Evolutionary conservation across 2,797 vertebrate species (phyloP).

Genomic region (Sebastes aleutianus): DNA sequence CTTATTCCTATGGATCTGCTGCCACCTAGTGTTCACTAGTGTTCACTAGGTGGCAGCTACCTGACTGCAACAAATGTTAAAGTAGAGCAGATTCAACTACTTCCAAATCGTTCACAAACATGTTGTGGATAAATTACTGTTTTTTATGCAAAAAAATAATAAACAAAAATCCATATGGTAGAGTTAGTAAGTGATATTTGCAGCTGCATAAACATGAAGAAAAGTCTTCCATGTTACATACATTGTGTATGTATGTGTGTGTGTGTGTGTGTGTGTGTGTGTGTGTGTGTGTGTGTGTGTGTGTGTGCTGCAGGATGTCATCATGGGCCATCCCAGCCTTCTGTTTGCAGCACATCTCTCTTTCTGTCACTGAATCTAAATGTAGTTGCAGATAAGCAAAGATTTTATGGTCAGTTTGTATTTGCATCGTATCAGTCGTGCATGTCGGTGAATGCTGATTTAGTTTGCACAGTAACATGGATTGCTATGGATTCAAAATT

Average conservation of each 20-base stretch:
- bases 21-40: constrained; percentile 43
- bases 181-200: not conserved
- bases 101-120: too few species aligned
- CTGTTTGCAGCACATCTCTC: constrained; percentile 6
- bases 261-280: not conserved
- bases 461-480: constrained; percentile 6
- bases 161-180: not conserved
- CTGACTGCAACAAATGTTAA: not conserved
- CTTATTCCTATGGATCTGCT: constrained; percentile 16
- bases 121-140: not conserved
- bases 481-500: not conserved
- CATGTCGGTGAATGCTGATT: constrained; percentile 7
- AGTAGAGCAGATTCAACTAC: too few species aligned
- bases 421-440: not conserved
- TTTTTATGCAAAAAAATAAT: not conserved
- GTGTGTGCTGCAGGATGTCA: constrained; percentile 7
- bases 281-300: too few species aligned
- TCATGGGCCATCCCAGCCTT: constrained; percentile 1
- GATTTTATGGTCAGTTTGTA: not conserved
- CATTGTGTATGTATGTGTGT: not conserved
- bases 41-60: not conserved
- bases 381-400: constrained; percentile 7
- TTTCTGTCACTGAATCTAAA: not conserved
- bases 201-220: constrained; percentile 2
- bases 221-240: not conserved